Evolutionary conservation across 2,888 invertebrate species (phyloP), one percentile per base, ranked within the genome.

Genomic region (Alentia gelatinosa): DNA sequence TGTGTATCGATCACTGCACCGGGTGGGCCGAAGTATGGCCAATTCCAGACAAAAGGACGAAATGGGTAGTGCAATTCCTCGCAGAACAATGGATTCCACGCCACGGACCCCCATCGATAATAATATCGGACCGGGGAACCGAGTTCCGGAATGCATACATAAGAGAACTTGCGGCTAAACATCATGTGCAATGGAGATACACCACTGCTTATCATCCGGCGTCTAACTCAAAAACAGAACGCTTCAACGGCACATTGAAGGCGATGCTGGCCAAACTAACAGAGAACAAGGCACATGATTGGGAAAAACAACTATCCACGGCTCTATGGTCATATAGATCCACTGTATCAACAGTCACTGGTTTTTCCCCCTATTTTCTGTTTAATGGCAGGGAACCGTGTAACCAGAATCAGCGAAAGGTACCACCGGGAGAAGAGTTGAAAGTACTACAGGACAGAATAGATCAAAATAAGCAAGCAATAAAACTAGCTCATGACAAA

Each of bases 261-360:
- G 89, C 35, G 7, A 89, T 89, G 74, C n/a, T 74, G n/a, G 26
- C 74, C 19, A 89, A 89, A 39, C 30, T 89, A 40, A 74, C 39
- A 30, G 74, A 89, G 23, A 33, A n/a, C 37, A n/a, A 26, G 37
- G 39, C 74, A 56, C 15, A 9, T 7, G 68, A 35, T 15, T 89
- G 89, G 89, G 89, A 89, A 40, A 30, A 74, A 37, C 4, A 15
- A 12, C 56, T 89, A n/a, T 68, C 74, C 5, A 33, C n/a, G 33
- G 89, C 89, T 37, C 37, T 89, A 9, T 89, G 37, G 37, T 68
- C 89, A 3, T 74, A 74, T 68, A 33, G 89, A 37, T 39, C 63
- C 1, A n/a, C 39, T 1, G 74, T 40, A 1, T 89, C 89, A 9
- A 12, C 35, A 12, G 74, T 74, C 19, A 74, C 74, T n/a, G 74